Evolutionary conservation across 2,888 invertebrate species (phyloP).

Genomic region (Agrenia bidenticulata): DNA sequence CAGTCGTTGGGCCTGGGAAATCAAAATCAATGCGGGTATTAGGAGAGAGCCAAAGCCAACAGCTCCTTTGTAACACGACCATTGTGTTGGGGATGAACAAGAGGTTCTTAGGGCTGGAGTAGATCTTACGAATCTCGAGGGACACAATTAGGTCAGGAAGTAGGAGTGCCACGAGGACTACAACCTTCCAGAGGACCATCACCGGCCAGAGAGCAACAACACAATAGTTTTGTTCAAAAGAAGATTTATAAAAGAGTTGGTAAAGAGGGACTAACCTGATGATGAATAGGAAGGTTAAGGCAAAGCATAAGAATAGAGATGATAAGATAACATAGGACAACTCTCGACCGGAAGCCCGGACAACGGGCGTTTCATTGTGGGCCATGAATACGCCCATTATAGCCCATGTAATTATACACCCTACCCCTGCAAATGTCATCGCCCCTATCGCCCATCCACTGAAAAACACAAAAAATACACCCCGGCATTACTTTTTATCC

Average conservation of each 20-base stretch:
- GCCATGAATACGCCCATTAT: constrained; percentile 78
- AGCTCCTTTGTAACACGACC: too few species aligned
- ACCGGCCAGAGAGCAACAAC: too few species aligned
- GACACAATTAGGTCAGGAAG: too few species aligned
- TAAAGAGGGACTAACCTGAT: constrained; percentile 58
- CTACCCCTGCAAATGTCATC: constrained; percentile 82
- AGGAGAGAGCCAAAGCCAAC: too few species aligned
- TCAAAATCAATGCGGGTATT: too few species aligned
- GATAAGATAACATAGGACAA: constrained; percentile 86
- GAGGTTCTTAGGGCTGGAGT: too few species aligned
- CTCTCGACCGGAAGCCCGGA: constrained; percentile 91
- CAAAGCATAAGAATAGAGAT: constrained; percentile 87
- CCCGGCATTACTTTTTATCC: too few species aligned
- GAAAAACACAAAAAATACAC: background rate
- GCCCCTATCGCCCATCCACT: constrained; percentile 92
- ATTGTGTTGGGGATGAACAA: too few species aligned
- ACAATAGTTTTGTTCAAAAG: too few species aligned
- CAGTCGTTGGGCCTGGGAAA: constrained; percentile 72
- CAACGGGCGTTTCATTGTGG: constrained; percentile 92
- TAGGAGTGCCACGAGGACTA: too few species aligned
- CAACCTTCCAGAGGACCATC: too few species aligned
- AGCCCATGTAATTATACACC: constrained; percentile 75
- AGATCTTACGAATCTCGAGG: too few species aligned
- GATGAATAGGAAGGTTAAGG: constrained; percentile 87
- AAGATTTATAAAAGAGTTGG: background rate